phyloP scores from a whole-genome alignment of 2,113 vertebrate genomes.

The Phrynosoma platyrhinos region DNA sequence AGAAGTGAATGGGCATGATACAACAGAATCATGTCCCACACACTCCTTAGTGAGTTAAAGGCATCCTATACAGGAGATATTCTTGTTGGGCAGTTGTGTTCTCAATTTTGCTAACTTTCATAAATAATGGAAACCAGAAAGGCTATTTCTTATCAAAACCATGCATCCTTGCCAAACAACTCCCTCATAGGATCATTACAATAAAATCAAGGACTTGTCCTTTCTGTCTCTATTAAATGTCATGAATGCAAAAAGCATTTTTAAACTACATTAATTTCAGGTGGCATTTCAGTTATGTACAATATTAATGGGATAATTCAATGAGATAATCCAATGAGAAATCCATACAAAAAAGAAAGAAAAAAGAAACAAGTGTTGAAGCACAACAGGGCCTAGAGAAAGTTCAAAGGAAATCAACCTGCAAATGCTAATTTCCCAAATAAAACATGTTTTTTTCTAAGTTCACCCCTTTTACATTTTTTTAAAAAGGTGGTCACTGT shows the following conservation, averaged over 20 bases:
- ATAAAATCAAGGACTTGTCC: slow-evolving; percentile 40
- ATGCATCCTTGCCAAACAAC: slow-evolving; percentile 33
- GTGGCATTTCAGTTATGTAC: slow-evolving; percentile 24
- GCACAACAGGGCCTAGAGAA: background rate
- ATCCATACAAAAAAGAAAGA: background rate
- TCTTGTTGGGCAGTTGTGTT: background rate
- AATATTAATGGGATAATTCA: slow-evolving; percentile 11
- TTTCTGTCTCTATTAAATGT: slow-evolving; percentile 31
- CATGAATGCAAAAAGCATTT: slow-evolving; percentile 13
- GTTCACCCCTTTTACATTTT: background rate
- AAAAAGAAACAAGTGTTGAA: background rate
- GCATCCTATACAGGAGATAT: background rate
- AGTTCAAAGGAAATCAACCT: background rate
- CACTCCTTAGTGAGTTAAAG: background rate
- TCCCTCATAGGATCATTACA: slow-evolving; percentile 1
- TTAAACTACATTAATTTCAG: background rate
- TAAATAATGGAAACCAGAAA: slow-evolving; percentile 13
- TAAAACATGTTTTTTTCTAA: slow-evolving; percentile 14
- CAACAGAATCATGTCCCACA: background rate
- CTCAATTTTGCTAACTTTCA: background rate
- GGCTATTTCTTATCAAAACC: background rate
- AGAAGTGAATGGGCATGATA: background rate
- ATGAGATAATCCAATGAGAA: background rate
- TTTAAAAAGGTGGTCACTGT: slow-evolving; percentile 28
- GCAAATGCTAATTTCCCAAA: slow-evolving; percentile 14